Percentiles rank a stretch among this genome's conserved stretches.
These are phyloP conservation scores for Xiphydria camelus DNA, from an alignment of 2,888 invertebrate species.

Conservation along the genomic window DNA sequence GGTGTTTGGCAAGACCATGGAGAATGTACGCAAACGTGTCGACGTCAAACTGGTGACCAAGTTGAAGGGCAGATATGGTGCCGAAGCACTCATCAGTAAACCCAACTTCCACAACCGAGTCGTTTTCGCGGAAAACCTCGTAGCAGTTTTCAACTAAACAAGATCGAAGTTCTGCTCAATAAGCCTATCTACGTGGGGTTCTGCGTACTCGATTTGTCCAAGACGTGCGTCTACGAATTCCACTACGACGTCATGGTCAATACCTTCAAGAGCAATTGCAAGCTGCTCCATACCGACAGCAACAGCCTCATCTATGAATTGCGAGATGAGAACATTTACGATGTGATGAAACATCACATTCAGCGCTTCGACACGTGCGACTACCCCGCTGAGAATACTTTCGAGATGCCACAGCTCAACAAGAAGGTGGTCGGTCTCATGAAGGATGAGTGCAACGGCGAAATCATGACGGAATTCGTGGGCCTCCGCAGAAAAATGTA, in stretches of 20 bases:
- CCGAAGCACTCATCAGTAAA: slow-evolving; percentile 38
- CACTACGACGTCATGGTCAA: slow-evolving; percentile 17
- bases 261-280: slow-evolving; percentile 14
- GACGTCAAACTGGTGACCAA: slow-evolving; percentile 42
- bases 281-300: slow-evolving; percentile 40
- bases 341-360: no score
- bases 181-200: slow-evolving; percentile 23
- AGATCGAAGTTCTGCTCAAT: slow-evolving; percentile 12
- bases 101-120: slow-evolving; percentile 39
- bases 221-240: slow-evolving; percentile 19
- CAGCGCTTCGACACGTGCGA: no score
- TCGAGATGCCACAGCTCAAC: no score
- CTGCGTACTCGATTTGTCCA: slow-evolving; percentile 8
- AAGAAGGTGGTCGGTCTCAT: no score
- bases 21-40: slow-evolving; percentile 42
- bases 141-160: slow-evolving; percentile 25
- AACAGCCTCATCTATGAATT: no score
- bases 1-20: slow-evolving; percentile 50
- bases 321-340: no score
- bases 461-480: no score
- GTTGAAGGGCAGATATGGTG: slow-evolving; percentile 43
- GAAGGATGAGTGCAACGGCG: no score
- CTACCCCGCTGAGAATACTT: no score
- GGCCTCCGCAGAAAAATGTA: no score
- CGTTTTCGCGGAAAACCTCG: slow-evolving; percentile 46